Conservation (phyloP, 1,140 invertebrate genomes). For the Harpegnathos saltator region DNA sequence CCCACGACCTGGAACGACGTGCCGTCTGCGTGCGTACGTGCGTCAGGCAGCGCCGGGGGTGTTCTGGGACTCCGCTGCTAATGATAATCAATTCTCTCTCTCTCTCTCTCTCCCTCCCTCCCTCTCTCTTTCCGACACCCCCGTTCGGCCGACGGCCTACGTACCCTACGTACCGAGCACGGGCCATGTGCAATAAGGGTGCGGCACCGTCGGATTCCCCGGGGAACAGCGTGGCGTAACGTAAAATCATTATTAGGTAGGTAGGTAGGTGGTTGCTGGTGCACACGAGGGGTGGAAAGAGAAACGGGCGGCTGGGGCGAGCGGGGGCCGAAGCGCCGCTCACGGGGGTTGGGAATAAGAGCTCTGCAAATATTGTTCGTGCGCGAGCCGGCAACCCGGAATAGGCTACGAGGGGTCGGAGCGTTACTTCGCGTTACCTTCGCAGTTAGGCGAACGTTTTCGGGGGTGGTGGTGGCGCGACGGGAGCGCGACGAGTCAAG, state of each 20-base stretch:
- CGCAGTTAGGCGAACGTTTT: constrained; percentile 71
- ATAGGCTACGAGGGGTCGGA: constrained; percentile 72
- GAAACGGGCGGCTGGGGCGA: constrained; percentile 56
- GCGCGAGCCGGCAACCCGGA: constrained; percentile 74
- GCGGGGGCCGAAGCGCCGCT: constrained; percentile 63
- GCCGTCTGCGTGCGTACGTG: constrained; percentile 70
- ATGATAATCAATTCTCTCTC: constrained; percentile 83
- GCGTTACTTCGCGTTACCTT: constrained; percentile 75
- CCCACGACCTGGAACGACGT: constrained; percentile 59
- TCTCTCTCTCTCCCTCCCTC: no score
- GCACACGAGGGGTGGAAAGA: constrained; percentile 72
- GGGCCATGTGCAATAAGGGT: constrained; percentile 86
- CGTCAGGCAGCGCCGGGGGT: constrained; percentile 68
- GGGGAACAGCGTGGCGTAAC: constrained; percentile 84
- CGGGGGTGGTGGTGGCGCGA: constrained; percentile 40
- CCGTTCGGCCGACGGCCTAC: constrained; percentile 17
- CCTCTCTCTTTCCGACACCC: constrained; percentile 64
- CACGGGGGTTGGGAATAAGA: constrained; percentile 79
- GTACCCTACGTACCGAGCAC: constrained; percentile 67
- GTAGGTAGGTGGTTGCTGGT: constrained; percentile 81
- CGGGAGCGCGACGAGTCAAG: constrained; percentile 76
- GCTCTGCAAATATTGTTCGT: constrained; percentile 85
- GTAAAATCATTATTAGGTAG: constrained; percentile 86
- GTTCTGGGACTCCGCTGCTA: constrained; percentile 79
- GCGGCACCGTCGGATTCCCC: constrained; percentile 83